Evolutionary conservation across 2,113 vertebrate genomes (phyloP), one percentile per base, ranked within the genome.

Genomic region (Pholis gunnellus): DNA sequence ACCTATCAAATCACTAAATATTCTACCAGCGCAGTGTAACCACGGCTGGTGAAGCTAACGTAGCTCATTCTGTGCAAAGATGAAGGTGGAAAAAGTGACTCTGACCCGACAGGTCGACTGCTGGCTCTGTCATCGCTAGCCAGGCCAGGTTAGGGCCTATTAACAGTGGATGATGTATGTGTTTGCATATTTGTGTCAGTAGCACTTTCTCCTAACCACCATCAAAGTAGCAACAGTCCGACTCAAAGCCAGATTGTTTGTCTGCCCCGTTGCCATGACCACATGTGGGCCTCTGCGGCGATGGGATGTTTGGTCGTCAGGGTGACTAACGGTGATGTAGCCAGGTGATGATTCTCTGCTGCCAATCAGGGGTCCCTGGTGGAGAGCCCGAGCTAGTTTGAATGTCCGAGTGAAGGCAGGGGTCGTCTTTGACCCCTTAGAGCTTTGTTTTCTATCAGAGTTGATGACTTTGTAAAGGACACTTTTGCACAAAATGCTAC

Each of bases 121-220:
- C 83, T 73, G 66, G 61, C 67, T 88, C 87, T 66, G 81, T 92
- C 88, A 80, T 88, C 82, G 22, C 65, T 1, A n/a, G 85, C 75
- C 83, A 79, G 68, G 52, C 82, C 46, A 79, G 77, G 90, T 88
- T 84, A 86, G 63, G 84, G 84, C 75, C 75, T 88, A 89, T 89
- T 90, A 89, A 87, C 78, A 54, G 70, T 17, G 5, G 52, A 54
- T 92, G 88, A 89, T 89, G 88, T 89, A 89, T 84, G 87, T 77
- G 90, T 93, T 91, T 89, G 85, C 68, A 83, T 84, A 83, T 88
- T 89, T 87, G 76, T 84, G 84, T 89, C 84, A 89, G 86, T 67
- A 67, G 84, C 73, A 83, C 86, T 87, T 92, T 91, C 75, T 86
- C 85, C 67, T 17, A 68, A 75, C 84, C 82, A 42, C 78, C 78